Evolutionary conservation across 1,140 invertebrate species (phyloP).

Genomic region (Arctopsyche grandis): DNA sequence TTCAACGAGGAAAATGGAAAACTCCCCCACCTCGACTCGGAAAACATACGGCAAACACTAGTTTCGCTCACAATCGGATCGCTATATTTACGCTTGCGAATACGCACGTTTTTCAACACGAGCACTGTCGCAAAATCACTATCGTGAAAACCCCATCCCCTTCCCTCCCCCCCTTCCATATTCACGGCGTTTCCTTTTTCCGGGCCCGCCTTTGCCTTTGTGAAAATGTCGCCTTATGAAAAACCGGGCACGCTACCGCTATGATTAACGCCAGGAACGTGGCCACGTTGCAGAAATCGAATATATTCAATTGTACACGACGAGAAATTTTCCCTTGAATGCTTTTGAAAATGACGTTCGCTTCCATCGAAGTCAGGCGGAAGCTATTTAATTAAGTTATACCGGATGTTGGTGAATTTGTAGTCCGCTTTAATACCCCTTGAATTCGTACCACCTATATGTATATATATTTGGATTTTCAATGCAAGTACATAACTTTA

Average conservation of each 20-base stretch:
- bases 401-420: too few species aligned
- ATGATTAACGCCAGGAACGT: neutral
- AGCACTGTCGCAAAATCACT: neutral
- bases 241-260: neutral
- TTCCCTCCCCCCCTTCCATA: neutral
- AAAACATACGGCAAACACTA: slow-evolving; percentile 10
- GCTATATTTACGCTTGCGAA: slow-evolving; percentile 27
- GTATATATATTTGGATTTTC: too few species aligned
- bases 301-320: too few species aligned
- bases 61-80: slow-evolving; percentile 28
- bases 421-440: too few species aligned
- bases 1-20: slow-evolving; percentile 12
- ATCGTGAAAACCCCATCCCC: slow-evolving; percentile 3
- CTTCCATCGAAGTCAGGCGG: too few species aligned
- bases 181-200: neutral
- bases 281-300: neutral
- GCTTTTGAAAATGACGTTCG: too few species aligned
- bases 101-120: slow-evolving; percentile 3
- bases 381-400: too few species aligned
- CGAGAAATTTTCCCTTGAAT: too few species aligned
- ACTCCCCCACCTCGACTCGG: neutral
- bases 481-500: too few species aligned
- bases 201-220: neutral
- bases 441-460: too few species aligned
- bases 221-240: slow-evolving; percentile 8